These are phyloP conservation scores for Crambe crambe DNA, from an alignment of 37 sponge, comb jelly and placozoan genomes.

Conservation along the genomic window DNA sequence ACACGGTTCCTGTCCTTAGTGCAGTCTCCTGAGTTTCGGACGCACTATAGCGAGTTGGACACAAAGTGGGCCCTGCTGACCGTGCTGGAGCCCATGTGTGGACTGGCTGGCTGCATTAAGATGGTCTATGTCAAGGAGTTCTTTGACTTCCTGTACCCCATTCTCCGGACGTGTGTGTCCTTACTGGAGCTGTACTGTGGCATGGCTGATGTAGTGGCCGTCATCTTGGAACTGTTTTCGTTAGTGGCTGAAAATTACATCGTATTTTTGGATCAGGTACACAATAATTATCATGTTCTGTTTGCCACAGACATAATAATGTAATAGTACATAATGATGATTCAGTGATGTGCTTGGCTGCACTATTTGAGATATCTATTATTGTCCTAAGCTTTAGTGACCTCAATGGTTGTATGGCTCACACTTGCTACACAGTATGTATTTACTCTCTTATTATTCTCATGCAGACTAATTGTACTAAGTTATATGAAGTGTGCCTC, in stretches of 20 bases:
- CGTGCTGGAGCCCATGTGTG: slow-evolving; percentile 59
- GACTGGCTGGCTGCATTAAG: slow-evolving; percentile 12
- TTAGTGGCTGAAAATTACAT: slow-evolving; percentile 48
- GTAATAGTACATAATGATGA: no score
- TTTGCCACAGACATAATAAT: no score
- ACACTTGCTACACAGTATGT: no score
- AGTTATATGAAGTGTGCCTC: slow-evolving; percentile 52
- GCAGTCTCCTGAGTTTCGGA: slow-evolving; percentile 9
- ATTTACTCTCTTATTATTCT: not conserved
- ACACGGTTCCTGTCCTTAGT: slow-evolving; percentile 25
- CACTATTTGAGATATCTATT: no score
- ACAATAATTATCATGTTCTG: no score
- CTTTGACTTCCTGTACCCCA: slow-evolving; percentile 36
- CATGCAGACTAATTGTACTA: not conserved
- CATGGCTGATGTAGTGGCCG: slow-evolving; percentile 15
- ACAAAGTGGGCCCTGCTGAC: slow-evolving; percentile 24
- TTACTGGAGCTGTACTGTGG: slow-evolving; percentile 43
- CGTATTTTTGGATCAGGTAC: slow-evolving; percentile 33
- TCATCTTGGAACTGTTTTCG: slow-evolving; percentile 59
- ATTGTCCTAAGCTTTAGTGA: no score
- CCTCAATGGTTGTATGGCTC: no score
- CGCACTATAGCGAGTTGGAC: slow-evolving; percentile 6
- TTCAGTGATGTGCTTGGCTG: no score
- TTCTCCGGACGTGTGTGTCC: slow-evolving; percentile 30
- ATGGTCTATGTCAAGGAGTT: slow-evolving; percentile 5